Base-by-base conservation (phyloP, 2,888 invertebrate genomes). In the Napeogenes sylphis region DNA sequence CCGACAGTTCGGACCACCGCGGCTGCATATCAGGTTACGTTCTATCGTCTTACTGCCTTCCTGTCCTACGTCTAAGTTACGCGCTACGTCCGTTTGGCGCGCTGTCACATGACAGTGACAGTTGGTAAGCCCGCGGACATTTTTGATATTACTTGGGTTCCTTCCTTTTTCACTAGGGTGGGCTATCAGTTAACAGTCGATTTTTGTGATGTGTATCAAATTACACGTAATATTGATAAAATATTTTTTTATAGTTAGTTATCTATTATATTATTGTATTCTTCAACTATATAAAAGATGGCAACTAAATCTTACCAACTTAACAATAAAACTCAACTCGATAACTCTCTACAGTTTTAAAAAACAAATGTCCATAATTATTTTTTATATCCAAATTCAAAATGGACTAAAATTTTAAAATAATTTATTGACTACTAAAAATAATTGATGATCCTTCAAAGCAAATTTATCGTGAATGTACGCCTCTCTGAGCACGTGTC, bases 61-160 rank as follows among this genome's bases (percentile, higher is more conserved):
- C 87, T 87, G 84, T 79, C 87, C 87, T 86, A 85, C 85, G 88
- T 85, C 87, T 89, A 87, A 88, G 84, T 88, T 88, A 88, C 87
- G 81, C 78, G 73, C 73, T 81, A 83, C 86, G 82, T 84, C 83
- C 85, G 85, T 79, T 82, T 71, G 68, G 66, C 63, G 67, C 65
- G 65, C 68, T 65, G 68, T 68, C 69, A 62, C 57, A 66, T 64
- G 64, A 51, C 68, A 64, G 64, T 67, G 67, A 86, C 88, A 87
- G 87, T 87, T 87, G 87, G 84, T 78, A 77, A 75, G 78, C 76
- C 73, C 77, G 68, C 68, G 75, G 79, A 80, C 80, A 77, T 72
- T 80, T 80, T 80, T 76, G 77, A 76, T 79, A 78, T 51, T 21
- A 30, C 51, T 51, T 51, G 51, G 51, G 51, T 51, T 51, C 51